phyloP scores from a whole-genome alignment of 2,888 invertebrate genomes.

The Sphaerophoria rueppellii region DNA sequence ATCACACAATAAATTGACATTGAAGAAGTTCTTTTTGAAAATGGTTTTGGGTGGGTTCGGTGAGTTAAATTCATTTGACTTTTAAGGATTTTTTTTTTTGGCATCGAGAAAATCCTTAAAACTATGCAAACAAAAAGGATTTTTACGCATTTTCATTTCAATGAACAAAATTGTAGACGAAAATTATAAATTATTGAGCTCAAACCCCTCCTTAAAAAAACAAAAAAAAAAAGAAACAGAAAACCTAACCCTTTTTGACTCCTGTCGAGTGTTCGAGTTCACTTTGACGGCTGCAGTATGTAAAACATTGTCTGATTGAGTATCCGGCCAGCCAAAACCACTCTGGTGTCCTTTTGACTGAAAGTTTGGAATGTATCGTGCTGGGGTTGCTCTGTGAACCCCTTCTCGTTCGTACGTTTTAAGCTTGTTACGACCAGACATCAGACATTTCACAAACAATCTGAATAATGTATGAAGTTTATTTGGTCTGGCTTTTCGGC shows the following conservation, averaged over 20 bases:
- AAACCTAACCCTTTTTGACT: neutral
- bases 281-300: conserved; percentile 42
- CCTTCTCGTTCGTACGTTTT: neutral
- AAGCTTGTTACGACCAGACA: conserved; percentile 53
- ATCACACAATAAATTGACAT: conserved; percentile 64
- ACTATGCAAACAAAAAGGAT: conserved; percentile 47
- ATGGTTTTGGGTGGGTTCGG: conserved; percentile 14
- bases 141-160: conserved; percentile 45
- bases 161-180: conserved; percentile 15
- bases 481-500: conserved; percentile 54
- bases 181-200: conserved; percentile 11
- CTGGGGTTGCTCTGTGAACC: conserved; percentile 9
- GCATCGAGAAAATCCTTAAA: conserved; percentile 20
- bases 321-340: neutral
- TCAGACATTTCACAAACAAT: conserved; percentile 64
- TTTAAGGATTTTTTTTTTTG: neutral
- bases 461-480: conserved; percentile 68
- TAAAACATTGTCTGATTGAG: conserved; percentile 37
- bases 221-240: neutral
- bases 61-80: neutral
- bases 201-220: neutral
- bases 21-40: conserved; percentile 29
- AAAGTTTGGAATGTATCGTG: conserved; percentile 30
- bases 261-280: neutral
- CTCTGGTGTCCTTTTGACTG: conserved; percentile 4